A percentile compares a stretch with the other conserved stretches of the same genome.
Conservation (phyloP, 1,140 invertebrate genomes). For the Drosophila setifemur region DNA sequence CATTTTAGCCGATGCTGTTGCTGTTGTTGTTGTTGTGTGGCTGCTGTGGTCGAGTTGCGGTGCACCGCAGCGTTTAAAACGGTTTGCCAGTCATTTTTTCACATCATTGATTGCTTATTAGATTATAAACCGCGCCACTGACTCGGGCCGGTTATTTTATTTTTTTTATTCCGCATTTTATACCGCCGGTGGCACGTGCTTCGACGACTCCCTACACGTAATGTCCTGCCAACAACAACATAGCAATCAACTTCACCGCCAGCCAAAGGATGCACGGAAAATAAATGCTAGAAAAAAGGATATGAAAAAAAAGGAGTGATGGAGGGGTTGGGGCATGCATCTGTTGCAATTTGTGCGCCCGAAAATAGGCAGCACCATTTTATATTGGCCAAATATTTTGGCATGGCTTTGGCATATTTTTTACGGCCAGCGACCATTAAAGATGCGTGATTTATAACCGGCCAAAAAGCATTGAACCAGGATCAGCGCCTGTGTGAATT, state of each 20-base stretch:
- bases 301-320: slow-evolving; percentile 5
- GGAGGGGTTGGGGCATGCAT: slow-evolving; percentile 19
- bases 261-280: not conserved
- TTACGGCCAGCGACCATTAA: slow-evolving; percentile 49
- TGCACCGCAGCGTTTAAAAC: slow-evolving; percentile 73
- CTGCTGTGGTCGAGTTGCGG: slow-evolving; percentile 51
- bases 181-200: slow-evolving; percentile 57
- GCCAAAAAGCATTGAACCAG: slow-evolving; percentile 22
- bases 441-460: slow-evolving; percentile 60
- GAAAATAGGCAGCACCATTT: slow-evolving; percentile 54
- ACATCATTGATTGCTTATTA: slow-evolving; percentile 79
- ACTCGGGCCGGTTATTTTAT: slow-evolving; percentile 6
- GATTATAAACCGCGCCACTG: slow-evolving; percentile 70
- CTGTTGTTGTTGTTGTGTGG: slow-evolving; percentile 5
- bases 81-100: slow-evolving; percentile 77
- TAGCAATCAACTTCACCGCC: slow-evolving; percentile 20
- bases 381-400: slow-evolving; percentile 42
- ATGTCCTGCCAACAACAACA: slow-evolving; percentile 67
- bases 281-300: not conserved
- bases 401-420: slow-evolving; percentile 39
- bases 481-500: not conserved
- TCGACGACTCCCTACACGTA: slow-evolving; percentile 31
- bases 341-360: slow-evolving; percentile 66
- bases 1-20: slow-evolving; percentile 7
- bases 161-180: slow-evolving; percentile 23